phyloP scores from a whole-genome alignment of 2,888 invertebrate species.

The Mythimna loreyi region DNA sequence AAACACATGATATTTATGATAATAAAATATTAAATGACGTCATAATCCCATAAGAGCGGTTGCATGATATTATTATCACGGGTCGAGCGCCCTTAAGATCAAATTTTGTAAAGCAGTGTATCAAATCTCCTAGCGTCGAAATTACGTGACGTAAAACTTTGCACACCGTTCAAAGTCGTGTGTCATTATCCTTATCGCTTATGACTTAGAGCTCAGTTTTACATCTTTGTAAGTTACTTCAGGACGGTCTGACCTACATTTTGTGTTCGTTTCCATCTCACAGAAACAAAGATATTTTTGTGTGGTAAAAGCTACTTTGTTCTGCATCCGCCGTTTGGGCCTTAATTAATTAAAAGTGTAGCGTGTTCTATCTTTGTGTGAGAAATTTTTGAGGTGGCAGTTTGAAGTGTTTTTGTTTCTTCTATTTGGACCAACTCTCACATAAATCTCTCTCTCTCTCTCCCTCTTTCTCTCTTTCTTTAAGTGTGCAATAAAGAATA shows the following conservation, averaged over 20 bases:
- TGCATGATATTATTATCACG: no score
- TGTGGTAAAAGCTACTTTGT: constrained; percentile 80
- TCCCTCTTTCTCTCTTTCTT: no score
- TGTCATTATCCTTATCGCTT: constrained; percentile 40
- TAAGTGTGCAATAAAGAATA: no score
- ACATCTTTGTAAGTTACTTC: constrained; percentile 82
- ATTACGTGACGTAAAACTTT: not conserved
- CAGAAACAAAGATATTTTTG: constrained; percentile 84
- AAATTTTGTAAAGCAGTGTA: no score
- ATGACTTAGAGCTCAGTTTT: constrained; percentile 67
- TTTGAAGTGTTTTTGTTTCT: constrained; percentile 33
- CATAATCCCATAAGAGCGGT: no score
- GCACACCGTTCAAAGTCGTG: not conserved
- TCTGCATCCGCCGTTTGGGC: constrained; percentile 73
- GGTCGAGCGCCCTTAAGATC: no score
- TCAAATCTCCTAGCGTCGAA: not conserved
- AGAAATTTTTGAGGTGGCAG: constrained; percentile 55
- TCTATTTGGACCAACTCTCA: constrained; percentile 23
- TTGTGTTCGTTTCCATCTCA: constrained; percentile 75
- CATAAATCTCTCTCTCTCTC: no score
- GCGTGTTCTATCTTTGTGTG: constrained; percentile 55
- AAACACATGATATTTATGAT: no score
- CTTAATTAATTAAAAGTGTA: constrained; percentile 82
- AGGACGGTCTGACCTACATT: constrained; percentile 83
- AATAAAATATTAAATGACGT: no score